phyloP scores from a whole-genome alignment of 2,888 invertebrate genomes.

The Coleophora deauratella region DNA sequence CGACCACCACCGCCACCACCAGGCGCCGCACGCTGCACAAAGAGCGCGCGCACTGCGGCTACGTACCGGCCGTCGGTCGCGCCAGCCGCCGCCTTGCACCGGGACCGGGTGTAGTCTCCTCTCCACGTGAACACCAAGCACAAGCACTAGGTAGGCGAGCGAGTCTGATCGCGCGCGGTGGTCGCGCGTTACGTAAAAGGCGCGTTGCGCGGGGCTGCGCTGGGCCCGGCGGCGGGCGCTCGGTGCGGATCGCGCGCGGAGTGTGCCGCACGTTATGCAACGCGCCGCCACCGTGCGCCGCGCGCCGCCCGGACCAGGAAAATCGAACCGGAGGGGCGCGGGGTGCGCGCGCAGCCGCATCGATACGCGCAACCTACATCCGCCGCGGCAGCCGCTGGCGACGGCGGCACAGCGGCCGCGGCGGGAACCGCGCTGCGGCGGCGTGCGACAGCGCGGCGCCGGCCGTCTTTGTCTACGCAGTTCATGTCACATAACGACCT shows the following conservation, averaged over 20 bases:
- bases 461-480: background rate
- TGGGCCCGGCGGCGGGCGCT: conserved; percentile 59
- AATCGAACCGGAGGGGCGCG: conserved; percentile 59
- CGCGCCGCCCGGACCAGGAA: conserved; percentile 48
- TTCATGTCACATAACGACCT: too few relatives aligned
- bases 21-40: conserved; percentile 42
- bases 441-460: conserved; percentile 2
- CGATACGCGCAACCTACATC: conserved; percentile 32
- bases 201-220: conserved; percentile 47
- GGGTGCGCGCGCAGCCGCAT: conserved; percentile 60
- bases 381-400: conserved; percentile 14
- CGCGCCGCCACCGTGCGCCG: conserved; percentile 52
- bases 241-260: conserved; percentile 69
- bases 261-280: conserved; percentile 69
- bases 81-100: conserved; percentile 34
- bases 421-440: background rate
- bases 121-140: conserved; percentile 33
- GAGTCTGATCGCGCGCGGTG: conserved; percentile 39
- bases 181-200: conserved; percentile 70
- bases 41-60: conserved; percentile 51
- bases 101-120: conserved; percentile 31
- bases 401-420: conserved; percentile 5
- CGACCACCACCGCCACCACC: conserved; percentile 39
- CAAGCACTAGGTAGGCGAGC: conserved; percentile 45
- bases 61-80: conserved; percentile 45